Conservation (phyloP, 2,888 invertebrate genomes). For the Apotomis capreana region DNA sequence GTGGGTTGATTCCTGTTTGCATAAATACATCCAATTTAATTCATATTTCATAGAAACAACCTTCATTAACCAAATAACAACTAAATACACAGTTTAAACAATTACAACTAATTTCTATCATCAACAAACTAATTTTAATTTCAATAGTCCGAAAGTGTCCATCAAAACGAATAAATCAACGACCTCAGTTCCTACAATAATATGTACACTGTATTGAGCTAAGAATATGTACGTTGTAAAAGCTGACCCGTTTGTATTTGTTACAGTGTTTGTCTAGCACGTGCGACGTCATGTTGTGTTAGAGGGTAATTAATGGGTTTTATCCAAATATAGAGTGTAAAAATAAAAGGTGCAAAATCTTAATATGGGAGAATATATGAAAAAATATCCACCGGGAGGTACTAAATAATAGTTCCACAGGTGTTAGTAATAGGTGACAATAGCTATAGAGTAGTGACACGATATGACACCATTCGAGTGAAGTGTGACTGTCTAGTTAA, state of each 20-base stretch:
- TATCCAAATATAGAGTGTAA: background rate
- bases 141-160: slow-evolving; percentile 8
- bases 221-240: slow-evolving; percentile 22
- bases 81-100: slow-evolving; percentile 17
- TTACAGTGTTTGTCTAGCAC: slow-evolving; percentile 28
- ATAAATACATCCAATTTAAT: slow-evolving; percentile 4
- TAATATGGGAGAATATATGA: too few species aligned
- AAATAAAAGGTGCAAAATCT: too few species aligned
- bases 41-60: slow-evolving; percentile 1
- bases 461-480: too few species aligned
- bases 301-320: slow-evolving; percentile 25
- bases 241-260: slow-evolving; percentile 5
- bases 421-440: too few species aligned
- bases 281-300: slow-evolving; percentile 29
- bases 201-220: slow-evolving; percentile 22
- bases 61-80: slow-evolving; percentile 7
- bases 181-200: slow-evolving; percentile 6
- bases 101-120: slow-evolving; percentile 13
- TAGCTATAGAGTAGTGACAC: too few species aligned
- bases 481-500: too few species aligned
- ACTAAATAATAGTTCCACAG: too few species aligned
- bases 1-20: too few species aligned
- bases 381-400: too few species aligned
- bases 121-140: slow-evolving; percentile 21
- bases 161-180: slow-evolving; percentile 28